A percentile compares a stretch with the other conserved stretches of the same genome.
These are phyloP conservation scores for Stenurella melanura DNA, from an alignment of 2,888 invertebrate species.

Conservation along the genomic window DNA sequence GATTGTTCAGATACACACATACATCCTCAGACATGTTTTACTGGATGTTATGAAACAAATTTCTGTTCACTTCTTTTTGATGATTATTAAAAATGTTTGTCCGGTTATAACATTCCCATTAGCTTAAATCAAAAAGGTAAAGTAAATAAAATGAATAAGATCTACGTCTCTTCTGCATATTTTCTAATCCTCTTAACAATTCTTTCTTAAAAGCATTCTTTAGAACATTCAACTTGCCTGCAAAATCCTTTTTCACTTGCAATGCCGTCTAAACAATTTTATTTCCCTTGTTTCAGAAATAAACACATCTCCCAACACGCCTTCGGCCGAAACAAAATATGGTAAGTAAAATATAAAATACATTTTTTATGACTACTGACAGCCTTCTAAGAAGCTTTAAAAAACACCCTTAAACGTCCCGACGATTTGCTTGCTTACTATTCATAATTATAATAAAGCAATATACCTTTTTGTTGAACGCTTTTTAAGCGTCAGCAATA, in stretches of 20 bases:
- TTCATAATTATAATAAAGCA: slow-evolving; percentile 10
- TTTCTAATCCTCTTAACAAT: too few relatives aligned
- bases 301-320: slow-evolving; percentile 66
- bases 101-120: too few relatives aligned
- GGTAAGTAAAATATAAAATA: slow-evolving; percentile 65
- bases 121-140: too few relatives aligned
- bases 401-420: slow-evolving; percentile 50
- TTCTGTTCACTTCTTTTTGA: too few relatives aligned
- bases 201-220: too few relatives aligned
- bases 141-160: too few relatives aligned
- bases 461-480: background rate
- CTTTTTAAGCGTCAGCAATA: slow-evolving; percentile 21
- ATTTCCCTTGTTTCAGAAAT: slow-evolving; percentile 68
- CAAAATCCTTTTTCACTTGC: background rate
- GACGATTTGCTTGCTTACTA: slow-evolving; percentile 23
- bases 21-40: too few relatives aligned
- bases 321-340: slow-evolving; percentile 67
- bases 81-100: too few relatives aligned
- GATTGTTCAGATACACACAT: too few relatives aligned
- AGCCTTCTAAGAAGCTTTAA: slow-evolving; percentile 46
- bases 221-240: too few relatives aligned
- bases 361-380: slow-evolving; percentile 15
- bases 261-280: background rate
- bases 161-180: too few relatives aligned
- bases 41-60: too few relatives aligned